Base-by-base conservation (phyloP, 2,113 vertebrate genomes). In the Brachypodius melanocephalos region DNA sequence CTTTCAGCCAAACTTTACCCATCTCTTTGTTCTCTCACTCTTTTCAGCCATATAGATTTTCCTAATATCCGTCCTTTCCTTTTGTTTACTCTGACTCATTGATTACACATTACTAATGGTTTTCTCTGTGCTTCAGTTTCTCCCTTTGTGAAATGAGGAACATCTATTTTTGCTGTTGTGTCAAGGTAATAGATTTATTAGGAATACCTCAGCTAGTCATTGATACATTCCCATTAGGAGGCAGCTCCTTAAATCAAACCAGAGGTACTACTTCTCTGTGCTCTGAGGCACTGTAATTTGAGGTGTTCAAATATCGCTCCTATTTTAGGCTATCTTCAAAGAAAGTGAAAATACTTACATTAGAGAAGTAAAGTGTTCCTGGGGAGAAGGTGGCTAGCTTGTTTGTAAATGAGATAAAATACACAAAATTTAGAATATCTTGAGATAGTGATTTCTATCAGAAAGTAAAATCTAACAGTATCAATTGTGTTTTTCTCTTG, bases 1-100 rank as follows among this genome's bases (percentile, higher is more conserved):
- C 46, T 93, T 85, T 92, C 72, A 90, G 29, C 17, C 29, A 49
- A 83, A 80, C 32, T 80, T 80, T 46, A 38, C 46, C 72, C 32
- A 51, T 49, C 26, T 79, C 81, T 95, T 92, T 85, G 52, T 91
- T 96, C 74, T 91, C 40, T 74, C 14, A 65, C 22, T 49, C 49
- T 88, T 91, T 88, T 83, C 49, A 88, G 22, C 31, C 59, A 77
- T 62, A 88, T 24, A 68, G 66, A 90, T 93, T 95, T 93, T 88
- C n/a, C 54, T 73, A 38, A 69, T 76, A 62, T 29, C 54, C 26
- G 55, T 72, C 62, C 66, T 89, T 82, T 91, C 71, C n/a, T 61
- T 87, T 85, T 55, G 59, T 94, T 93, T 93, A 55, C 46, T 91
- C 58, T 92, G 71, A 92, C 71, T 88, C 90, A 91, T 58, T 86